Evolutionary conservation across 2,113 vertebrate species (phyloP).

Genomic region (Probosciger aterrimus): DNA sequence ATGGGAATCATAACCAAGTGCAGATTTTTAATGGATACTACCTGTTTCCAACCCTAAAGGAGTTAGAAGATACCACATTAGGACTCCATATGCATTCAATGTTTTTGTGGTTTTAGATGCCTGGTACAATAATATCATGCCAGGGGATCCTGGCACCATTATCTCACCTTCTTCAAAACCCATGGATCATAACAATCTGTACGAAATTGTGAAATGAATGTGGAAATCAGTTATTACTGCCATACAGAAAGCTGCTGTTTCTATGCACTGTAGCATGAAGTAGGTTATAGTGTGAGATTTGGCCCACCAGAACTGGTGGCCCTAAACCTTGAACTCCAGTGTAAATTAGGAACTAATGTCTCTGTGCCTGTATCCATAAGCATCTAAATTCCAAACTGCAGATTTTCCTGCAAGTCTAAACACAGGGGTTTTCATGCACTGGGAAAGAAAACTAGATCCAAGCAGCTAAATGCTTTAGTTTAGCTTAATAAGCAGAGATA

Average conservation of each 20-base stretch:
- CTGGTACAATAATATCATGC: background rate
- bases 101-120: background rate
- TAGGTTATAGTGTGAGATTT: background rate
- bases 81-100: background rate
- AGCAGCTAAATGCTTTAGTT: background rate
- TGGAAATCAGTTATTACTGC: background rate
- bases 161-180: slow-evolving; percentile 5
- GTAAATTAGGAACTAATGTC: background rate
- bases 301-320: background rate
- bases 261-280: background rate
- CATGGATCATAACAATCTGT: background rate
- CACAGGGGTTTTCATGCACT: background rate
- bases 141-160: background rate
- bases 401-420: background rate
- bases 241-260: background rate
- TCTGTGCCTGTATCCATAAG: background rate
- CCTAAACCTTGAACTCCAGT: background rate
- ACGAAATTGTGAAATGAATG: background rate
- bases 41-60: background rate
- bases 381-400: background rate
- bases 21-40: background rate
- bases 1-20: background rate
- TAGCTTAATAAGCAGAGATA: background rate
- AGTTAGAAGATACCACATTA: background rate
- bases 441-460: background rate